Base-by-base conservation (phyloP, 2,888 invertebrate species). In the Euclidia mi region DNA sequence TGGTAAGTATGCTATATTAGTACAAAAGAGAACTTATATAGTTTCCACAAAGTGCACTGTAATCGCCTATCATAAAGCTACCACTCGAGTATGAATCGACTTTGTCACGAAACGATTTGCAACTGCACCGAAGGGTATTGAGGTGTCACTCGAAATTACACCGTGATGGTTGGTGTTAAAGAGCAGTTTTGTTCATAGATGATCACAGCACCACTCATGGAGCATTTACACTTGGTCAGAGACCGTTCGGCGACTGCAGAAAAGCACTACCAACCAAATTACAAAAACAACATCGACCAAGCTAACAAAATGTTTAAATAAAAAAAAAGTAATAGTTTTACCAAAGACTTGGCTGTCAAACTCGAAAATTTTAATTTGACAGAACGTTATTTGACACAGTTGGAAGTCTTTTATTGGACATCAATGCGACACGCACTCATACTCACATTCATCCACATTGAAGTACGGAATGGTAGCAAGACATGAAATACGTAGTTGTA, bases 401-500 rank as follows among this genome's bases (percentile, higher is more conserved):
- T 32, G 2, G 11, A 43, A 17, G 17, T 11, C 0, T 10, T 0
- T 15, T 6, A 25, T 40, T 29, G 18, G 31, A 40, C 10, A 31
- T 37, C 20, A 66, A 42, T 17, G 29, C 12, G 37, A 55, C 58
- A 49, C 64, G 78, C 85, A 81, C 81, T 55, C 82, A 84, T 72
- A 38, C 69, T 73, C 72, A 82, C 75, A 81, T 71, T 77, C 78
- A 81, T 84, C 77, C 71, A 79, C 85, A 85, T 78, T 65, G 71
- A 77, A 75, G 57, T 53, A 59, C 29, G 50, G 42, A 34, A 42
- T 35, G 68, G 68, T 66, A 71, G 67, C 56, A 67, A 67, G 55
- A 56, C 69, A 59, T 56, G 44, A 56, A 40, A 17, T 12, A 35
- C 37, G 52, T 42, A 55, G 45, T 4, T 7, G 43, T 18, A 7